Evolutionary conservation across 2,113 vertebrate species (phyloP).

Genomic region (Melospiza melodia): DNA sequence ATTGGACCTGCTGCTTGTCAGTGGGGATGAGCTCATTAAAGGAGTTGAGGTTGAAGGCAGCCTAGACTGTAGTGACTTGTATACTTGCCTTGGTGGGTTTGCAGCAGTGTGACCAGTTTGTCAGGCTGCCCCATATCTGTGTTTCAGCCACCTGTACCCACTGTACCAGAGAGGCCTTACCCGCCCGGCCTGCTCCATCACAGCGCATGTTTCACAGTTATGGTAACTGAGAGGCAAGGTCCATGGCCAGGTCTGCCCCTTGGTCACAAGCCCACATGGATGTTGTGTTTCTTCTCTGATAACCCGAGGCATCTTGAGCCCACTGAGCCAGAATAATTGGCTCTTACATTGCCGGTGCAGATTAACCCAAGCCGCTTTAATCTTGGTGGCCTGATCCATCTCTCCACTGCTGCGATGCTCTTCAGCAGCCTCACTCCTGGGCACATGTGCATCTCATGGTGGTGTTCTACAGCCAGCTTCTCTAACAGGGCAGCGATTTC

Average conservation of each 20-base stretch:
- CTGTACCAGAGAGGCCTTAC: neutral
- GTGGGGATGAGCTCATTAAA: neutral
- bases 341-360: no score
- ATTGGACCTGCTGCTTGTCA: neutral
- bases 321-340: neutral
- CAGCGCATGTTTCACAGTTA: neutral
- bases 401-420: accelerated
- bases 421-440: neutral
- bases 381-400: neutral
- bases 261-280: neutral
- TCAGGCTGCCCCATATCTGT: neutral
- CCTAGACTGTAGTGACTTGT: neutral
- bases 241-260: neutral
- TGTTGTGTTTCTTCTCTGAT: neutral
- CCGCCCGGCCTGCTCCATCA: neutral
- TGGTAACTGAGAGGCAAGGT: neutral
- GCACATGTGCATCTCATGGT: no score
- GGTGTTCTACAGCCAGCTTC: neutral
- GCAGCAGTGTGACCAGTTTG: neutral
- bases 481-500: neutral
- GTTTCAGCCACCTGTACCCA: neutral
- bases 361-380: neutral
- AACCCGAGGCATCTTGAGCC: neutral
- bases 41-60: neutral
- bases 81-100: neutral